Evolutionary conservation across 1,140 invertebrate species (phyloP).

Genomic region (Bombus consobrinus): DNA sequence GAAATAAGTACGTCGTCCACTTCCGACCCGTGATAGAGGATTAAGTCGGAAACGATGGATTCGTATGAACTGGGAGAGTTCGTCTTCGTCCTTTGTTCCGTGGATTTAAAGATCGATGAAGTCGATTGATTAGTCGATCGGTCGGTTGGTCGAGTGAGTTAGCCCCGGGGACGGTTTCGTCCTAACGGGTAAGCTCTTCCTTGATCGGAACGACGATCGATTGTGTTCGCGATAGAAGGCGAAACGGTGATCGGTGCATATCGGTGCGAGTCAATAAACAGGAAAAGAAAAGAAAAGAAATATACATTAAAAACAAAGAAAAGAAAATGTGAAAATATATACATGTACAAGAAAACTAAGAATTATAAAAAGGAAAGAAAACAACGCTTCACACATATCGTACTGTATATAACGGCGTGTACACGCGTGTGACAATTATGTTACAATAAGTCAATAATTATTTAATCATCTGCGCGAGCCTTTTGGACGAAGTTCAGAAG

Average conservation of each 20-base stretch:
- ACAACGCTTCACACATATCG: conserved; percentile 4
- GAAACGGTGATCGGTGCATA: conserved; percentile 61
- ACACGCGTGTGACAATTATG: conserved; percentile 26
- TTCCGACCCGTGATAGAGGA: conserved; percentile 36
- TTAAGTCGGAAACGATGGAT: conserved; percentile 39
- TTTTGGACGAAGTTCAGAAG: conserved; percentile 64
- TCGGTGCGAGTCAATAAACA: conserved; percentile 46
- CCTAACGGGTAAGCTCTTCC: conserved; percentile 44
- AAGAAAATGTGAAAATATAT: background rate
- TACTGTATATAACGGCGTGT: conserved; percentile 20
- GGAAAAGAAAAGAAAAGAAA: background rate
- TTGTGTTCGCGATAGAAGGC: conserved; percentile 45
- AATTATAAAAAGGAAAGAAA: too few species aligned
- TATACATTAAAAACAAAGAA: background rate
- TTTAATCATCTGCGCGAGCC: conserved; percentile 38
- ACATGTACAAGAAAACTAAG: background rate
- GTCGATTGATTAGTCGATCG: conserved; percentile 53
- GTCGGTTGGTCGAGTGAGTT: conserved; percentile 61
- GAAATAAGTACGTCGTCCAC: conserved; percentile 53
- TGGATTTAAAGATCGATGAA: conserved; percentile 39
- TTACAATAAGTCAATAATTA: conserved; percentile 38
- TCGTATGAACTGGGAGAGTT: conserved; percentile 34
- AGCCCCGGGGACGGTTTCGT: conserved; percentile 41
- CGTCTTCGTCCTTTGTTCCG: conserved; percentile 50
- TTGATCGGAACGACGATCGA: conserved; percentile 41